Evolutionary conservation across 2,888 invertebrate species (phyloP).

Genomic region (Pyrochroa serraticornis): DNA sequence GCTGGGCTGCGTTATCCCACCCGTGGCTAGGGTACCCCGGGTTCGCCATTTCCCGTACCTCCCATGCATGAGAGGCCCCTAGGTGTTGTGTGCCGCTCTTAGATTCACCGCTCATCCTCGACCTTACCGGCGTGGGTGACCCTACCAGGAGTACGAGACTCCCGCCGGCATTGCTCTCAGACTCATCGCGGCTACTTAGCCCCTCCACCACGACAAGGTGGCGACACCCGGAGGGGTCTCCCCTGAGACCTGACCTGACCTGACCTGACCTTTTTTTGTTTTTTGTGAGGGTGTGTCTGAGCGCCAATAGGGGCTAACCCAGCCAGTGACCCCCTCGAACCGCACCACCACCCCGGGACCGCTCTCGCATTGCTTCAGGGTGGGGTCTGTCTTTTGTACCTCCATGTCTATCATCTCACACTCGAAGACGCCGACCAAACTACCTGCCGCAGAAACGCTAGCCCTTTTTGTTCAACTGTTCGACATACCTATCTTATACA

Average conservation of each 20-base stretch:
- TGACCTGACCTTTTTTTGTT: constrained; percentile 4
- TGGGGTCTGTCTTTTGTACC: neutral
- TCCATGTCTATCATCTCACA: constrained; percentile 10
- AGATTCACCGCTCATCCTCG: too few species aligned
- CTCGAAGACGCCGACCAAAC: too few species aligned
- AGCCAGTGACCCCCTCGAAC: neutral
- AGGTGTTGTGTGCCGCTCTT: too few species aligned
- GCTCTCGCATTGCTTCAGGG: constrained; percentile 2
- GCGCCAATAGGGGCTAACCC: neutral
- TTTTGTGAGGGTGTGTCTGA: neutral
- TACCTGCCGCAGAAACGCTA: neutral
- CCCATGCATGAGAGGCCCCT: too few species aligned
- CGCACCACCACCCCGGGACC: constrained; percentile 2
- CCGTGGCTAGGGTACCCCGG: too few species aligned
- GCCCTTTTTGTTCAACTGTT: neutral
- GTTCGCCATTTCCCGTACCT: too few species aligned
- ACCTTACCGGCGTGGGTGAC: too few species aligned
- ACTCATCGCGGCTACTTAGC: too few species aligned
- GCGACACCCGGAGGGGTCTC: neutral
- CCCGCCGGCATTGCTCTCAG: too few species aligned
- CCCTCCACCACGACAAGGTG: constrained; percentile 7
- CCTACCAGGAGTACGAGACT: too few species aligned
- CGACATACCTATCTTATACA: too few species aligned
- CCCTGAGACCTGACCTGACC: constrained; percentile 2
- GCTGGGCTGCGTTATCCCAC: too few species aligned